Conservation (phyloP, 2,797 vertebrate genomes). For the Rhadinocentrus ornatus region DNA sequence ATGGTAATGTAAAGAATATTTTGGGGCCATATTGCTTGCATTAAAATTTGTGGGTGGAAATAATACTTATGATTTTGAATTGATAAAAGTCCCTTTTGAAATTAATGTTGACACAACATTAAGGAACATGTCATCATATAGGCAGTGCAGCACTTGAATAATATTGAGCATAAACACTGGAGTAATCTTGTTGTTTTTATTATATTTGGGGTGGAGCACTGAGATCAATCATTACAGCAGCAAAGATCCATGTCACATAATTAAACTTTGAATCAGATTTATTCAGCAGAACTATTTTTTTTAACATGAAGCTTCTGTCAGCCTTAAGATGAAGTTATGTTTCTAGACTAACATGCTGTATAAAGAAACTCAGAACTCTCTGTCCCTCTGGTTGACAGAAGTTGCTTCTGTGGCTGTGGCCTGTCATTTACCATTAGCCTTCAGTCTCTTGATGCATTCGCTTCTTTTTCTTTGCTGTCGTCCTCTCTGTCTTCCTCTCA, state of each 20-base stretch:
- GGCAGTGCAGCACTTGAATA: not conserved
- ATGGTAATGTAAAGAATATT: not conserved
- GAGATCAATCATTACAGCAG: not conserved
- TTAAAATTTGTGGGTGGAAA: not conserved
- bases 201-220: not conserved
- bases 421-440: constrained; percentile 61
- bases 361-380: constrained; percentile 17
- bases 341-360: constrained; percentile 21
- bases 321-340: constrained; percentile 14
- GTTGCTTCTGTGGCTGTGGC: constrained; percentile 35
- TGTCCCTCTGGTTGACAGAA: constrained; percentile 52
- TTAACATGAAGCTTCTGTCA: not conserved
- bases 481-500: constrained; percentile 17
- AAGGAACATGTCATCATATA: not conserved
- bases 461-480: constrained; percentile 24
- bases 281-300: constrained; percentile 5
- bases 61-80: not conserved
- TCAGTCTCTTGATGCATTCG: constrained; percentile 34
- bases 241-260: not conserved
- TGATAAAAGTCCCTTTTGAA: not conserved
- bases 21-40: not conserved
- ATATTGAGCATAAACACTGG: not conserved
- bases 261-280: not conserved
- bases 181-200: not conserved
- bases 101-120: not conserved